These are phyloP conservation scores for Accipiter virgatus DNA, from an alignment of 2,113 vertebrate genomes.

Conservation along the genomic window DNA sequence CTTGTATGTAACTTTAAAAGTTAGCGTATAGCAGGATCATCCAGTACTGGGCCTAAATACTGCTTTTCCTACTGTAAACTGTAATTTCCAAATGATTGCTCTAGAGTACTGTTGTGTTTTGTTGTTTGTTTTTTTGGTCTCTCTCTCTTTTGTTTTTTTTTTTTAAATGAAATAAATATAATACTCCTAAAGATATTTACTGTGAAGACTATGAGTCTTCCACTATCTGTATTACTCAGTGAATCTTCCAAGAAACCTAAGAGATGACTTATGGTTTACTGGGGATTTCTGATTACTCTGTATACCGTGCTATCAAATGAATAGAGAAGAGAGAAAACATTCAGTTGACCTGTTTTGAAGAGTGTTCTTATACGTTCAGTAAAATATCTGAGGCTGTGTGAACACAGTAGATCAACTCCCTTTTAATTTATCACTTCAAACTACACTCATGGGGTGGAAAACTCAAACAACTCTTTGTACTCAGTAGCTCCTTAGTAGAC, in stretches of 20 bases:
- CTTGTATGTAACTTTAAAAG: background rate
- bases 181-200: background rate
- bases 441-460: background rate
- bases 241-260: background rate
- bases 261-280: background rate
- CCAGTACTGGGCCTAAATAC: background rate
- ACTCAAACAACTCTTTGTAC: background rate
- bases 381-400: background rate
- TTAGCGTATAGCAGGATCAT: background rate
- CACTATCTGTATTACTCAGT: background rate
- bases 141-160: background rate
- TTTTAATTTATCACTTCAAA: background rate
- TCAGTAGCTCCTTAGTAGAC: background rate
- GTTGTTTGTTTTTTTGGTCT: background rate
- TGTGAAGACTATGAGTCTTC: background rate
- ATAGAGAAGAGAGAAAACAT: background rate
- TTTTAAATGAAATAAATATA: background rate
- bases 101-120: background rate
- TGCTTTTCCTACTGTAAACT: background rate
- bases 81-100: background rate
- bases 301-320: background rate
- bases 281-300: background rate
- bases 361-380: background rate
- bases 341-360: background rate
- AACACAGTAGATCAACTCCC: background rate